Percentiles rank a stretch among this genome's conserved stretches.
Evolutionary conservation across 2,888 invertebrate species (phyloP).

Genomic region (Altica lythri): DNA sequence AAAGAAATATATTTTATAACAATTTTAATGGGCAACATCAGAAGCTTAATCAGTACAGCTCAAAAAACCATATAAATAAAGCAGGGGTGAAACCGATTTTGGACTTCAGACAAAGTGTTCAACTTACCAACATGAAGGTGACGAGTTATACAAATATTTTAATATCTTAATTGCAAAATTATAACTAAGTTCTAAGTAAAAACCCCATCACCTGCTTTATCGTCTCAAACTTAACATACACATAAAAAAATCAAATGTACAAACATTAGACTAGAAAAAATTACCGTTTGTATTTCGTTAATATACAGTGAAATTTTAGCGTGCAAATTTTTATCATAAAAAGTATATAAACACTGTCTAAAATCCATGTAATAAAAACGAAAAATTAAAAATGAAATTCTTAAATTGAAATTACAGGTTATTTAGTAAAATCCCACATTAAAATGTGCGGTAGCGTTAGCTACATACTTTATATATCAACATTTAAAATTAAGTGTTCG

Average conservation of each 20-base stretch:
- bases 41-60: slow-evolving; percentile 51
- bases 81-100: slow-evolving; percentile 48
- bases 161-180: slow-evolving; percentile 43
- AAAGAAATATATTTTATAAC: slow-evolving; percentile 45
- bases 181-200: slow-evolving; percentile 46
- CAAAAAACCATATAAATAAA: slow-evolving; percentile 49
- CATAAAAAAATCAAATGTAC: slow-evolving; percentile 41
- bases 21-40: slow-evolving; percentile 54
- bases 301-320: slow-evolving; percentile 37
- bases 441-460: slow-evolving; percentile 32
- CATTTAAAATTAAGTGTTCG: slow-evolving; percentile 35
- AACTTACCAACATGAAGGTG: slow-evolving; percentile 44
- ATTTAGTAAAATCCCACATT: slow-evolving; percentile 32
- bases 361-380: slow-evolving; percentile 39
- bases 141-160: slow-evolving; percentile 44
- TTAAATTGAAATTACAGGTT: slow-evolving; percentile 21
- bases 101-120: slow-evolving; percentile 47
- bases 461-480: slow-evolving; percentile 28
- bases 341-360: slow-evolving; percentile 40
- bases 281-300: slow-evolving; percentile 36
- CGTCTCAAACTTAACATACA: slow-evolving; percentile 46
- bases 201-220: slow-evolving; percentile 51
- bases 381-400: slow-evolving; percentile 33
- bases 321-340: slow-evolving; percentile 43
- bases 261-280: slow-evolving; percentile 50